phyloP scores from a whole-genome alignment of 1,140 invertebrate species.

The Tetramorium parvispinum region DNA sequence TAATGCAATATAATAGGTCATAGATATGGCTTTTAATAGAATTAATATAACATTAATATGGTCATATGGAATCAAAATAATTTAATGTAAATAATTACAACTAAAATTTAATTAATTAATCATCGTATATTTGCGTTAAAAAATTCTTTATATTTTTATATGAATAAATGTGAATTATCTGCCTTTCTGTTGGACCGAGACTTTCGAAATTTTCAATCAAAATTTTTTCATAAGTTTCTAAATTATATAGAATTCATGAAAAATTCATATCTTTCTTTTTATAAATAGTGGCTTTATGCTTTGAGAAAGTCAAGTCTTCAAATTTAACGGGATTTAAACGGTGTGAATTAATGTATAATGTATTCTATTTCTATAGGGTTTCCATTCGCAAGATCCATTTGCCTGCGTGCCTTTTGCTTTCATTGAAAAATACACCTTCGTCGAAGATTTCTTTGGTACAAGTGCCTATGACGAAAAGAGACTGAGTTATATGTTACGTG shows the following conservation, averaged over 20 bases:
- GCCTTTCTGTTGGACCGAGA: not conserved
- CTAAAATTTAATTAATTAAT: not conserved
- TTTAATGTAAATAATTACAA: not conserved
- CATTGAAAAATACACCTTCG: conserved; percentile 65
- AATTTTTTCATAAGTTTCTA: not conserved
- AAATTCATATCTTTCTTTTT: not conserved
- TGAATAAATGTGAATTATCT: not conserved
- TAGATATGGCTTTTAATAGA: not conserved
- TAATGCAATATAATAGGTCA: not conserved
- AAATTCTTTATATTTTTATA: not conserved
- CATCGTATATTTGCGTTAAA: no score
- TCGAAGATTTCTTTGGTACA: conserved; percentile 44
- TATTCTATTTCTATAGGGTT: conserved; percentile 43
- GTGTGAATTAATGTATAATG: conserved; percentile 17
- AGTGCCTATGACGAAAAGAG: conserved; percentile 9
- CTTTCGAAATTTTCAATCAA: not conserved
- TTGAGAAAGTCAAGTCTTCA: not conserved
- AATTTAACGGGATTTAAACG: conserved; percentile 1
- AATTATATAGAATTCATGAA: not conserved
- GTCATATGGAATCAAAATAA: not conserved
- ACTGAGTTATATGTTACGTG: conserved; percentile 50
- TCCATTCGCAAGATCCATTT: conserved; percentile 64
- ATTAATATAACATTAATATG: not conserved
- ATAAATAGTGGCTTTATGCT: not conserved
- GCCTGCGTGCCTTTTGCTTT: conserved; percentile 64